Base-by-base conservation (phyloP, 2,797 vertebrate species). In the Malacoctenus gilli region DNA sequence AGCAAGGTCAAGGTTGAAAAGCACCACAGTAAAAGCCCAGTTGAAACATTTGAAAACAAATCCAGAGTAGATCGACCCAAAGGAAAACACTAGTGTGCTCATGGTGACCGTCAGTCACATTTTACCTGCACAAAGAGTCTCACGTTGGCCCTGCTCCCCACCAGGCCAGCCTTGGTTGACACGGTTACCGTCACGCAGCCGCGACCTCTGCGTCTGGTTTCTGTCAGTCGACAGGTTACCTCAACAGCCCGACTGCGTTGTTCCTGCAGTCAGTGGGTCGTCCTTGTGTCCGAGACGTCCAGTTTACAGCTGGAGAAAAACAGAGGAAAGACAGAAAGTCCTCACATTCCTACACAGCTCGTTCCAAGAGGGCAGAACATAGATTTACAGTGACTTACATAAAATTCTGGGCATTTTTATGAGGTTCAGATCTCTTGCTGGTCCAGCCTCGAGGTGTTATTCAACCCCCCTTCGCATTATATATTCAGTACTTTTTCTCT, bases 181-280 rank as follows among this genome's bases (percentile, higher is more conserved):
- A 21, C 5, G 5, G 22, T 23, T 23, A 43, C 32, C 20, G 22
- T 35, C 38, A 15, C 32, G 7, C 49, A 22, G 18, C 31, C 21
- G 44, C 23, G 35, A 59, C 49, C 56, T 23, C 20, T 0, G 37
- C 40, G 59, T 70, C 78, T 82, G 80, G 23, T 55, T 72, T 68
- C 30, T 53, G 40, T 83, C 66, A 39, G 31, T n/a, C 0, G 22
- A 37, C 69, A 35, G 55, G 41, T 53, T 19, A 48, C 41, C 30
- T 25, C 9, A 36, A 39, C 44, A 32, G 41, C 15, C 37, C 4
- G 47, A 4, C 40, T 32, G 13, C n/a, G n/a, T 52, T 59, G 32
- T 25, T 71, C 44, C 20, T 12, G 7, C 52, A 32, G 58, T 66
- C 65, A 54, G 51, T 46, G 50, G 59, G 58, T 58, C 66, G 44